Conservation (phyloP, 2,888 invertebrate genomes). For the Pristionchus japonicus region DNA sequence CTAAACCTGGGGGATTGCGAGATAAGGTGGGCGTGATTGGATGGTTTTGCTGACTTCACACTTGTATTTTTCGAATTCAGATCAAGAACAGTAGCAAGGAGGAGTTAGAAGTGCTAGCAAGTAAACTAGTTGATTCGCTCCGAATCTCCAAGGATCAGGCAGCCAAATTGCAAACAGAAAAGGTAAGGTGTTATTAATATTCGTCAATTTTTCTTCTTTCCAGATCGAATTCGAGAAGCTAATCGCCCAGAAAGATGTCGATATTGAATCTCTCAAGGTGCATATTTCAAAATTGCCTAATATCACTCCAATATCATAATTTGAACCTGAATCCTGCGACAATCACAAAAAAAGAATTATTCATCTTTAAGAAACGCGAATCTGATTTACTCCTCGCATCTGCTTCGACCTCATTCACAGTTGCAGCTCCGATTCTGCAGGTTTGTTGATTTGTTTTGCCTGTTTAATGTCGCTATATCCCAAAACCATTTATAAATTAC, state of each 20-base stretch:
- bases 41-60: neutral
- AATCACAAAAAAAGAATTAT: too few species aligned
- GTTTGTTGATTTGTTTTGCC: neutral
- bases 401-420: neutral
- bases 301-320: neutral
- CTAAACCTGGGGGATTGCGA: constrained; percentile 34
- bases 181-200: constrained; percentile 4
- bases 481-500: neutral
- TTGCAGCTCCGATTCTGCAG: neutral
- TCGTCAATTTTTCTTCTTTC: neutral
- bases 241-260: neutral
- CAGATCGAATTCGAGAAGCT: neutral
- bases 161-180: constrained; percentile 23
- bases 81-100: constrained; percentile 11
- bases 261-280: constrained; percentile 18
- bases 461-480: neutral
- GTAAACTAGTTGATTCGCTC: constrained; percentile 13
- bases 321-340: neutral
- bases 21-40: neutral
- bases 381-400: neutral
- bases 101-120: constrained; percentile 29
- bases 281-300: neutral
- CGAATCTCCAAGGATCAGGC: constrained; percentile 1
- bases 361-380: constrained; percentile 27
- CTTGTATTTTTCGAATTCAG: neutral